phyloP scores from a whole-genome alignment of 2,797 vertebrate species.

The Rhodeus uyekii region DNA sequence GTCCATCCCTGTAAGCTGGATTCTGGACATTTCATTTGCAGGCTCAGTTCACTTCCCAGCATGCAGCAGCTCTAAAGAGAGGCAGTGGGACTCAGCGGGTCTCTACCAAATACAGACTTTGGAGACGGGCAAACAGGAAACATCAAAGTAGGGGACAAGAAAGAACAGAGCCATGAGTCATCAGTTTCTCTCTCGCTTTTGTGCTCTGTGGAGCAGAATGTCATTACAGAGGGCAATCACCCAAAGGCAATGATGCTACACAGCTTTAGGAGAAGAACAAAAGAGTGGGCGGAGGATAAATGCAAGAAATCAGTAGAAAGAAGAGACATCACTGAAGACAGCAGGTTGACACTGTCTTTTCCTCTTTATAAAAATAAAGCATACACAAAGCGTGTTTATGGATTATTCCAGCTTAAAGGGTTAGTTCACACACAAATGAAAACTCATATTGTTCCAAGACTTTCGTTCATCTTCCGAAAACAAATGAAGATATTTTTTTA shows the following conservation, averaged over 20 bases:
- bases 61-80: constrained; percentile 42
- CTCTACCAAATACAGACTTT: not conserved
- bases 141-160: constrained; percentile 38
- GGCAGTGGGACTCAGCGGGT: constrained; percentile 27
- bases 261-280: constrained; percentile 26
- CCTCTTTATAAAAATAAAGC: not conserved
- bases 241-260: constrained; percentile 27
- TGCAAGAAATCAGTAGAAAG: not conserved
- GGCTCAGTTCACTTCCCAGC: constrained; percentile 32
- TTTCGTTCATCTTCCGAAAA: not conserved
- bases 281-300: constrained; percentile 26
- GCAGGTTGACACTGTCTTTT: not conserved
- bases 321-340: constrained; percentile 9
- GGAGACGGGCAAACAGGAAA: constrained; percentile 31
- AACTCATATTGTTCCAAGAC: not conserved
- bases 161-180: constrained; percentile 33
- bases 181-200: constrained; percentile 16
- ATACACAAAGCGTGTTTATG: not conserved
- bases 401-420: not conserved
- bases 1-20: not conserved
- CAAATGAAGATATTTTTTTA: not conserved
- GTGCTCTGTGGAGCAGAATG: constrained; percentile 40
- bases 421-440: not conserved
- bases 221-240: constrained; percentile 37
- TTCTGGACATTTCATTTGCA: constrained; percentile 23